Conservation (phyloP, 37 sponge, comb jelly and placozoan species). For the Dysidea cf. avara region DNA sequence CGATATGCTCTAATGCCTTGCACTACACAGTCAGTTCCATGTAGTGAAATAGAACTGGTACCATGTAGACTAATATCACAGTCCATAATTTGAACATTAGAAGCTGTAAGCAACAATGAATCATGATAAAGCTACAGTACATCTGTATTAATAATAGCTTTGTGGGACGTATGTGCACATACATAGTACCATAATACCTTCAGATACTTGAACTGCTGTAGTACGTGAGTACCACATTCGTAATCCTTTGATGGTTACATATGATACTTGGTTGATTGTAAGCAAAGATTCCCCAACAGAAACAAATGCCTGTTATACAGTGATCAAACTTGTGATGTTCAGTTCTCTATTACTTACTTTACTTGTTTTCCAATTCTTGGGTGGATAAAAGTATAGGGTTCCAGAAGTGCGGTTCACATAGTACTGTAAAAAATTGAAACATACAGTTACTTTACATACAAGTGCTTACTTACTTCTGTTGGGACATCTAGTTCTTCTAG, state of each 20-base stretch:
- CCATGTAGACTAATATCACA: constrained; percentile 5
- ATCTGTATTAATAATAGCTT: background rate
- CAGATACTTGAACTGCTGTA: constrained; percentile 27
- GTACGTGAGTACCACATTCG: constrained; percentile 15
- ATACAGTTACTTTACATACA: background rate
- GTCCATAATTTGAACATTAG: constrained; percentile 6
- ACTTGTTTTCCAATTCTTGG: background rate
- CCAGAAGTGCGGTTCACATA: constrained; percentile 44
- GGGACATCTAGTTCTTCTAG: constrained; percentile 31
- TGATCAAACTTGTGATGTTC: background rate
- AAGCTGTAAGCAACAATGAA: constrained; percentile 6
- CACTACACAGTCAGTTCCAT: constrained; percentile 25
- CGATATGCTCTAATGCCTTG: background rate
- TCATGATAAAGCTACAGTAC: background rate
- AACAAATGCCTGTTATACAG: constrained; percentile 21
- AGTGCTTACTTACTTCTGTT: constrained; percentile 45
- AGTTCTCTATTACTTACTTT: background rate
- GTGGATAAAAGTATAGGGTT: constrained; percentile 30
- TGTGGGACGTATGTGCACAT: background rate
- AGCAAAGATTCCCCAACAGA: constrained; percentile 32
- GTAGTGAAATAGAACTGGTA: constrained; percentile 6
- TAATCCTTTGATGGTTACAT: constrained; percentile 13
- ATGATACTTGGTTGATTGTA: constrained; percentile 2
- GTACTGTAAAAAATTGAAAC: constrained; percentile 20
- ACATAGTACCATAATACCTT: background rate